Evolutionary conservation across 2,888 invertebrate genomes (phyloP), one percentile per base, ranked within the genome.

Genomic region (Liodrosophila aerea): DNA sequence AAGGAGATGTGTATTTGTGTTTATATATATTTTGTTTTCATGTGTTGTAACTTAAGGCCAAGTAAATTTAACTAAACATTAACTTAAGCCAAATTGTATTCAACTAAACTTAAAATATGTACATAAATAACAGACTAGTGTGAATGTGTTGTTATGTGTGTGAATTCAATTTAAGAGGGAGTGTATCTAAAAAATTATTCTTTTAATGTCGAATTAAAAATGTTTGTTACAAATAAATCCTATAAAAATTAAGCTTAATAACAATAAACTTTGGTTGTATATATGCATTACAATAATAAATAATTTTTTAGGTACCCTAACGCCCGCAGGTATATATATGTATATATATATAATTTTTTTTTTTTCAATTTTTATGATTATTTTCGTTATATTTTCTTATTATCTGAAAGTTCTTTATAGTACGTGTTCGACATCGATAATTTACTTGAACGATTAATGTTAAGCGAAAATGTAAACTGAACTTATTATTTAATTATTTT

Each of bases 121-220:
- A 80, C 70, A 80, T 75, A 83, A 77, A 83, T 81, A 83, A 85
- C 77, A 82, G 84, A 84, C 84, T 84, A 84, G 86, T 86, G 86
- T 76, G 63, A 69, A 66, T 70, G 65, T 67, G 53, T n/a, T n/a
- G n/a, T n/a, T 62, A 50, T 76, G 46, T 62, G 45, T 68, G 41
- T 65, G 40, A 49, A 3, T n/a, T n/a, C n/a, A n/a, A n/a, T n/a
- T n/a, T n/a, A n/a, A n/a, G n/a, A n/a, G n/a, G n/a, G n/a, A 59
- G 66, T 63, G 66, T 73, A 49, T 30, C 43, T 50, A 7, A 51
- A 54, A 75, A 62, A 75, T 64, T 40, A 39, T 1, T 29, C 7
- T 8, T 37, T 45, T 30, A 46, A 18, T 29, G 8, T 12, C 27
- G 18, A 61, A 58, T 44, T n/a, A n/a, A n/a, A n/a, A n/a, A n/a